These are phyloP conservation scores for Furcifer pardalis DNA, from an alignment of 2,797 vertebrate genomes.

Conservation along the genomic window DNA sequence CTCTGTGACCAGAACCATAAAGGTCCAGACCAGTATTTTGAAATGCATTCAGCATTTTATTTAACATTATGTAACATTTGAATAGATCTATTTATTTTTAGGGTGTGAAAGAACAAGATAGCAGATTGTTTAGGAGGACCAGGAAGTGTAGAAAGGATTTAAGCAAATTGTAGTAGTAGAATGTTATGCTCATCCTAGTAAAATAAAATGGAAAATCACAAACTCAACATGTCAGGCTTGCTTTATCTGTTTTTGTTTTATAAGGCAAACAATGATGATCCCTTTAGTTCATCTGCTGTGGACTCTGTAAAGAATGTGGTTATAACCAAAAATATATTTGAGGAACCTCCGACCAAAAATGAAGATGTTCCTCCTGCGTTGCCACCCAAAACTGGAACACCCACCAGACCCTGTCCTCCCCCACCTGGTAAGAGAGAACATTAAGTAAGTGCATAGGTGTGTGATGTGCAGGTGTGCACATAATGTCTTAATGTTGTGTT, in stretches of 20 bases:
- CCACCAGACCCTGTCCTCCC: constrained; percentile 93
- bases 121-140: too few species aligned
- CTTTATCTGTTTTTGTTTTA: constrained; percentile 43
- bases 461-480: neutral
- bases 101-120: neutral
- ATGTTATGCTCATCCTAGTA: neutral
- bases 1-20: neutral
- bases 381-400: constrained; percentile 95
- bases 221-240: neutral
- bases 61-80: neutral
- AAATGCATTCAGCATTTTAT: neutral
- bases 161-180: neutral
- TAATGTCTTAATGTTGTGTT: neutral
- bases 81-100: neutral
- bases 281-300: constrained; percentile 77
- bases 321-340: constrained; percentile 87
- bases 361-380: constrained; percentile 91
- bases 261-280: constrained; percentile 85
- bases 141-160: neutral
- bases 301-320: constrained; percentile 62
- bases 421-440: constrained; percentile 86
- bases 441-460: neutral
- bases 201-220: neutral
- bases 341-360: constrained; percentile 79
- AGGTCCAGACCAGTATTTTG: neutral